A percentile compares a stretch with the other conserved stretches of the same genome.
Conservation (phyloP, 2,888 invertebrate genomes). For the Dasysyrphus tricinctus region DNA sequence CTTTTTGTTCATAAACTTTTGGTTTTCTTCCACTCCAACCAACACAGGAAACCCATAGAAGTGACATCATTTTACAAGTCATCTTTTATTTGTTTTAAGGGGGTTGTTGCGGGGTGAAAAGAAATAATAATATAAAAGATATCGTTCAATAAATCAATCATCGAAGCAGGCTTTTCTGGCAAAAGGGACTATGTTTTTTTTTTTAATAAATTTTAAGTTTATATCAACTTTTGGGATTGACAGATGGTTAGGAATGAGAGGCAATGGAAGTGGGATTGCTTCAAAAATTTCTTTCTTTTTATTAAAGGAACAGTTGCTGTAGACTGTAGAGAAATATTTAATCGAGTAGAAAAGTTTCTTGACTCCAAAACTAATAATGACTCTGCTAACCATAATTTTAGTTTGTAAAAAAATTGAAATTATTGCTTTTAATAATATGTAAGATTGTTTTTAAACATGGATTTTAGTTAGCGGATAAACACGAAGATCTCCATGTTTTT, state of each 20-base stretch:
- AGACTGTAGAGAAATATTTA: not conserved
- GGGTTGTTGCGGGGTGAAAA: not conserved
- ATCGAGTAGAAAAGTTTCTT: not conserved
- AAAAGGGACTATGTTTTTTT: not conserved
- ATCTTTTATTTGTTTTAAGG: slow-evolving; percentile 31
- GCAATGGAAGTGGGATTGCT: not conserved
- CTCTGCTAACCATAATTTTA: no score
- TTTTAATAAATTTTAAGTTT: slow-evolving; percentile 24
- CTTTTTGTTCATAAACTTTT: slow-evolving; percentile 23
- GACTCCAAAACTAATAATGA: not conserved
- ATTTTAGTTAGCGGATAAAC: no score
- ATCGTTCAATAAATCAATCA: slow-evolving; percentile 44
- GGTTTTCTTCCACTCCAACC: slow-evolving; percentile 17
- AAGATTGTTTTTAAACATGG: no score
- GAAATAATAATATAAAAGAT: slow-evolving; percentile 36
- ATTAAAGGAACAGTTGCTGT: not conserved
- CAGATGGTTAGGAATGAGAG: slow-evolving; percentile 1
- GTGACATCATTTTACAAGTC: slow-evolving; percentile 44
- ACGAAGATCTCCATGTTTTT: no score
- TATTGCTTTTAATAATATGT: no score
- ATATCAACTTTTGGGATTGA: slow-evolving; percentile 21
- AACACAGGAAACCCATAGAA: slow-evolving; percentile 29
- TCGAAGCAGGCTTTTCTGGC: slow-evolving; percentile 18
- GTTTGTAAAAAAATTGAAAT: no score
- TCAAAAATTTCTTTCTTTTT: not conserved